Evolutionary conservation across 2,113 vertebrate species (phyloP), one percentile per base, ranked within the genome.

Genomic region (Morphnarchus princeps): DNA sequence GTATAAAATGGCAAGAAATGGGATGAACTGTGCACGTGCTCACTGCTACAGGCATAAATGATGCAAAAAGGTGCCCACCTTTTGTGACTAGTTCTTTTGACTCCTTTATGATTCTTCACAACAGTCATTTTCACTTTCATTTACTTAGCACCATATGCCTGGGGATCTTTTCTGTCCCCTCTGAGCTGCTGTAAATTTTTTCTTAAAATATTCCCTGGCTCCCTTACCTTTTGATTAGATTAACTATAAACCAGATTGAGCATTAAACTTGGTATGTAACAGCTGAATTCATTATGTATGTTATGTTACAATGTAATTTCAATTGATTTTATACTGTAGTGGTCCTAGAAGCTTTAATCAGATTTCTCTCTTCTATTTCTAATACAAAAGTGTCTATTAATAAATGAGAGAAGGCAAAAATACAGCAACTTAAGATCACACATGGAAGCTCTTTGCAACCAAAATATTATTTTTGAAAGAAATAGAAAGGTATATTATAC

Each of bases 301-400:
- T 70, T 92, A 89, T 59, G 52, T 34, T 78, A 40, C 76, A 90
- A 93, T 47, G 25, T 34, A 86, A 74, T 97, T 96, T 78, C 67
- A 43, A 95, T 69, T 89, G 67, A 92, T 81, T 95, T 95, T 87
- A 59, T 86, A 43, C 45, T 83, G 55, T 81, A 70, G 32, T 36
- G 90, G 32, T 66, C 47, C 71, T 94, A 81, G 71, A 86, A 90
- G 78, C 24, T 92, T 83, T 78, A 97, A 97, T 92, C 85, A 47
- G 38, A 83, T 94, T 94, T 86, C 42, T 50, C 4, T 34, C 55
- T 91, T 92, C 73, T 54, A 85, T 72, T 90, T 95, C 81, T 77
- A 82, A 95, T 69, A 71, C 22, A 67, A 96, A 89, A 36, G 13
- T 55, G 25, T 66, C 71, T 62, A 81, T 91, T 95, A 91, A 89